These are phyloP conservation scores for Allophyes oxyacanthae DNA, from an alignment of 2,888 invertebrate genomes.

Conservation along the genomic window DNA sequence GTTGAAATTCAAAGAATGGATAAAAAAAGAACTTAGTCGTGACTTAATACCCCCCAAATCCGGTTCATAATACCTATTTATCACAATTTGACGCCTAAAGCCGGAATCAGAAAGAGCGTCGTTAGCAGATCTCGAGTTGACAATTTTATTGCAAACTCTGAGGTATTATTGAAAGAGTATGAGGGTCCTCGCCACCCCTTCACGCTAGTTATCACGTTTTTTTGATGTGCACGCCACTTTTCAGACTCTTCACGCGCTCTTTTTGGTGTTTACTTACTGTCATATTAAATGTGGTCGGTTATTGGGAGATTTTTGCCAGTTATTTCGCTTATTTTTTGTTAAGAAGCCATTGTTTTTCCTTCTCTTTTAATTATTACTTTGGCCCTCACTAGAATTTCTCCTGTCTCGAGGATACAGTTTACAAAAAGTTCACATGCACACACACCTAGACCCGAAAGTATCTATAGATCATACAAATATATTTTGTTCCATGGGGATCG, in stretches of 20 bases:
- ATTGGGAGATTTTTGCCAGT: slow-evolving; percentile 23
- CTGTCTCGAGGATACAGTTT: no score
- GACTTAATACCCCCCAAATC: slow-evolving; percentile 46
- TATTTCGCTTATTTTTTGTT: slow-evolving; percentile 15
- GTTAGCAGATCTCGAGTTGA: slow-evolving; percentile 82
- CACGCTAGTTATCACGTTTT: slow-evolving; percentile 85
- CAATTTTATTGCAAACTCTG: slow-evolving; percentile 81
- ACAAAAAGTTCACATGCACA: no score
- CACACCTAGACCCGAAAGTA: no score
- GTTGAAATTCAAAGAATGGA: no score
- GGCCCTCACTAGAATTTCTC: no score
- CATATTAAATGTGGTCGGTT: slow-evolving; percentile 46
- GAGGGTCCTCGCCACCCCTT: slow-evolving; percentile 71
- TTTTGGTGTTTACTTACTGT: slow-evolving; percentile 59
- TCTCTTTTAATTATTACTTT: no score
- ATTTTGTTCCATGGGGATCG: no score
- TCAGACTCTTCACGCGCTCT: slow-evolving; percentile 65
- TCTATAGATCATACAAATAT: no score
- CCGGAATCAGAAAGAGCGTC: slow-evolving; percentile 74
- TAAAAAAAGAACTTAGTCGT: slow-evolving; percentile 1
- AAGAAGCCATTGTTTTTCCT: no score
- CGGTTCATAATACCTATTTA: slow-evolving; percentile 50
- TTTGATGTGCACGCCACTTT: slow-evolving; percentile 81
- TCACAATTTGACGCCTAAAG: slow-evolving; percentile 51
- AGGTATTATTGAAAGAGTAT: slow-evolving; percentile 76